Percentiles rank a stretch among this genome's conserved stretches.
These are phyloP conservation scores for Mormoops blainvillei DNA, from an alignment of 2,113 vertebrate genomes.

Conservation along the genomic window DNA sequence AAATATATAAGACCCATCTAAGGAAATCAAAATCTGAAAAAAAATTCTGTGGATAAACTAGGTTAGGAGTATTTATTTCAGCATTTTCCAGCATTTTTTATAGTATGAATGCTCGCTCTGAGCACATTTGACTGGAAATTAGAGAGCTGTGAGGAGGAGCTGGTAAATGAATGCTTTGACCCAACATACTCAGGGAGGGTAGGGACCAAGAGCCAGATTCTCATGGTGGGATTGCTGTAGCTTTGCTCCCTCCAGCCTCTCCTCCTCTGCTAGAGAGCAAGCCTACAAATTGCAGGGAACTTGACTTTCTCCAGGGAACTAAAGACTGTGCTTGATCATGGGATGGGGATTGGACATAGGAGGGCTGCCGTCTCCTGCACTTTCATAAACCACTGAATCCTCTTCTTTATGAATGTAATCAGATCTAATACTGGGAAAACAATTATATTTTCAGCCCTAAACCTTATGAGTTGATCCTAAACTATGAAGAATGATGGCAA, in stretches of 20 bases:
- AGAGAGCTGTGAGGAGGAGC: not conserved
- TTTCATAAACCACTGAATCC: not conserved
- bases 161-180: not conserved
- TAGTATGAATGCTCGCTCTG: not conserved
- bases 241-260: not conserved
- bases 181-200: not conserved
- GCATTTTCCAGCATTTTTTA: not conserved
- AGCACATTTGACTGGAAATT: not conserved
- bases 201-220: not conserved
- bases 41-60: not conserved
- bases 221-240: not conserved
- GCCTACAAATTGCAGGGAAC: not conserved
- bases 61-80: not conserved
- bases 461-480: not conserved
- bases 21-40: not conserved
- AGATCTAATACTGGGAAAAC: not conserved
- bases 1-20: not conserved
- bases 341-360: not conserved
- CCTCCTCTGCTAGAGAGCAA: not conserved
- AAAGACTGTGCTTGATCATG: not conserved
- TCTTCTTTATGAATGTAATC: not conserved
- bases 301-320: not conserved
- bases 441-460: not conserved
- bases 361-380: not conserved
- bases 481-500: not conserved